Percentiles rank a stretch among this genome's conserved stretches.
phyloP scores from a whole-genome alignment of 2,888 invertebrate species.

The Xestia sexstrigata region DNA sequence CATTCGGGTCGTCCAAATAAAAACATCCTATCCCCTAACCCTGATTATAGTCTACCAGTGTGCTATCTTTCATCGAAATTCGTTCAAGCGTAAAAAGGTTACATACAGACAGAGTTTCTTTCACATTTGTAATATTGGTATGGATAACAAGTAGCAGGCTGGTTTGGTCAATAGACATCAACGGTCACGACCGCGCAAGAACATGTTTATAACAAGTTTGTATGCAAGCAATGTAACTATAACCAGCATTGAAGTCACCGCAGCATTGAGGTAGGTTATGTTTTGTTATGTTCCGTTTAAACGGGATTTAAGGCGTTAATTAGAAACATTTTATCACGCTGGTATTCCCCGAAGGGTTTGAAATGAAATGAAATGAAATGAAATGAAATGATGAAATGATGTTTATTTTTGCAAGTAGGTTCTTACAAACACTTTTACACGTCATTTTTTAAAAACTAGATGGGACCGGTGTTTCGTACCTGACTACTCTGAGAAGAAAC shows the following conservation, averaged over 20 bases:
- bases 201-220: conserved; percentile 49
- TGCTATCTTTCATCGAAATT: neutral
- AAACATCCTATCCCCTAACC: neutral
- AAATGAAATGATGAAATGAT: too few species aligned
- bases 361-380: too few species aligned
- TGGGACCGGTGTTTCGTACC: too few species aligned
- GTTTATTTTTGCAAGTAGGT: too few species aligned
- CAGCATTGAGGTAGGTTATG: conserved; percentile 65
- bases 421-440: too few species aligned
- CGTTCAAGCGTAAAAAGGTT: neutral
- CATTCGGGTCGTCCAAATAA: neutral
- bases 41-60: neutral
- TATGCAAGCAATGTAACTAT: conserved; percentile 32
- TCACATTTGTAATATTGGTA: conserved; percentile 1
- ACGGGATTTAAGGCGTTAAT: neutral
- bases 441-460: too few species aligned
- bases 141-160: neutral
- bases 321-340: neutral
- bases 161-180: conserved; percentile 31
- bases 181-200: conserved; percentile 3
- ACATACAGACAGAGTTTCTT: neutral
- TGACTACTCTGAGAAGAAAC: too few species aligned
- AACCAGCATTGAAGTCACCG: conserved; percentile 46
- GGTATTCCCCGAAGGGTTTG: too few species aligned
- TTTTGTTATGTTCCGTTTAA: conserved; percentile 26